Percentiles rank a stretch among this genome's conserved stretches.
Conservation (phyloP, 2,888 invertebrate genomes). For the Oasisia sp. region DNA sequence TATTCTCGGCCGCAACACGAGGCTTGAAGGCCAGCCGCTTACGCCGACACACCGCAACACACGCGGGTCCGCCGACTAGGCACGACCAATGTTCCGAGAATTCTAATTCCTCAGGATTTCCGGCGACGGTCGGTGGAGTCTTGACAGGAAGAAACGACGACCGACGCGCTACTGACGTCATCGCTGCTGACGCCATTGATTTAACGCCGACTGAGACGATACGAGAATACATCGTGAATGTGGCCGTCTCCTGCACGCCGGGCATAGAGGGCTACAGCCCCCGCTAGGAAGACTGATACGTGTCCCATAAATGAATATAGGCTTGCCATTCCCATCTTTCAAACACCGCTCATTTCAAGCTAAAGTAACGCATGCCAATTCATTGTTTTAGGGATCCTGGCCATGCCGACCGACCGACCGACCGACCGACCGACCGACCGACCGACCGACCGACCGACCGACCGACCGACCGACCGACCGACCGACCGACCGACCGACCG, state of each 20-base stretch:
- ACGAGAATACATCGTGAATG: not conserved
- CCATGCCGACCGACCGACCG: too few relatives aligned
- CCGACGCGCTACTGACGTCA: not conserved
- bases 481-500: too few relatives aligned
- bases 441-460: too few relatives aligned
- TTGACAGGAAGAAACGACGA: not conserved
- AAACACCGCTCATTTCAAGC: not conserved
- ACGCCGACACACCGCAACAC: not conserved
- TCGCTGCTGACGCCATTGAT: conserved; percentile 10
- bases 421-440: too few relatives aligned
- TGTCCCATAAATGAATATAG: not conserved
- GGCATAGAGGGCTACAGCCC: not conserved
- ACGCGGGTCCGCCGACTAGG: not conserved
- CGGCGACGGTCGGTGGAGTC: not conserved
- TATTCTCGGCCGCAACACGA: not conserved
- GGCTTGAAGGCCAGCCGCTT: not conserved
- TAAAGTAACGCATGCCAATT: not conserved
- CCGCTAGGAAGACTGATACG: not conserved
- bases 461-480: too few relatives aligned
- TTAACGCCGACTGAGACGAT: conserved; percentile 10
- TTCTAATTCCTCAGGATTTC: conserved; percentile 6
- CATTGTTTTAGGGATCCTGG: too few relatives aligned
- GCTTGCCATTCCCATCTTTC: not conserved
- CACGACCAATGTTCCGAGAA: not conserved
- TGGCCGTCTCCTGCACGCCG: not conserved